Conservation (phyloP, 35 echinoderm and acorn worm species). For the Amphiura filiformis region DNA sequence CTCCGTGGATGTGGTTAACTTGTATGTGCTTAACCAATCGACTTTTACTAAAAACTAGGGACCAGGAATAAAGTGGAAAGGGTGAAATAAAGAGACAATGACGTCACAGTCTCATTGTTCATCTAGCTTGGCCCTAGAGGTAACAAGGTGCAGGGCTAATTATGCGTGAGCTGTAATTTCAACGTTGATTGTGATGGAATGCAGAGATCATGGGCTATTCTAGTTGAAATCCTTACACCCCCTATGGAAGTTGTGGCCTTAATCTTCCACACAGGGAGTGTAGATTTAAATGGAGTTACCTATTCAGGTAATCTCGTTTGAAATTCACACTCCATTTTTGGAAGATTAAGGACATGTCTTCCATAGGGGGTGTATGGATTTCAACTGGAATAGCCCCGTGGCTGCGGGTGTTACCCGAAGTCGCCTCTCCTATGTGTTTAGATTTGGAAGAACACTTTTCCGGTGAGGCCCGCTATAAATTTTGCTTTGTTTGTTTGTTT, state of each 20-base stretch:
- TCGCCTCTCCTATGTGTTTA: background rate
- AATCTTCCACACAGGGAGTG: too few species aligned
- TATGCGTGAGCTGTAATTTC: background rate
- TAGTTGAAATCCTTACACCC: too few species aligned
- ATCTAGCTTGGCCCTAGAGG: background rate
- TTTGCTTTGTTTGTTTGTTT: background rate
- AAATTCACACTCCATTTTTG: too few species aligned
- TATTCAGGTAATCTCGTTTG: too few species aligned
- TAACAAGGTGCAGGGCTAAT: background rate
- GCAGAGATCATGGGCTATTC: too few species aligned
- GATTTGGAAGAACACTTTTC: too few species aligned
- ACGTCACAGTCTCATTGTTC: background rate
- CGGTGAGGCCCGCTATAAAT: background rate
- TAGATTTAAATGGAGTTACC: too few species aligned
- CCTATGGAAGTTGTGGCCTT: too few species aligned
- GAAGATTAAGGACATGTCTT: too few species aligned
- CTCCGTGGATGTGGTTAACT: background rate
- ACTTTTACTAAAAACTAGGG: too few species aligned
- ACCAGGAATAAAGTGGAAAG: background rate
- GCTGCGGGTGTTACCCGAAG: background rate
- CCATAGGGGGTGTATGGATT: too few species aligned
- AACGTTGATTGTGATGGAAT: background rate
- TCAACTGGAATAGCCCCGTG: too few species aligned
- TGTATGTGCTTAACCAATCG: background rate
- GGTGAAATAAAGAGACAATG: background rate